Conservation (phyloP, 2,797 vertebrate species). For the Cottoperca gobio region DNA sequence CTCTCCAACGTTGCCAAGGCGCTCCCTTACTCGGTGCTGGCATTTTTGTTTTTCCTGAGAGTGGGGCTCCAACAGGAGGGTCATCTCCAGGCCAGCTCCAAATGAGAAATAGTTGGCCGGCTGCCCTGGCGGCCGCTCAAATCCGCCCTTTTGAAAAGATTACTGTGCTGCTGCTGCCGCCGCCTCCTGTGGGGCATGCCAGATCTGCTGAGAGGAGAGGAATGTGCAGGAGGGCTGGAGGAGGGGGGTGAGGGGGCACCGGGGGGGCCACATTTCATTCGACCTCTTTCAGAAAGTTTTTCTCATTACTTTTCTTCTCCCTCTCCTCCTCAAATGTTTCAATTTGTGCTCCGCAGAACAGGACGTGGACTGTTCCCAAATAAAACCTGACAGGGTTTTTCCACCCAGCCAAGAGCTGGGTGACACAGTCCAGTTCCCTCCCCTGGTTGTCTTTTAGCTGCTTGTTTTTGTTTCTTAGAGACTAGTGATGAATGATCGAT, state of each 20-base stretch:
- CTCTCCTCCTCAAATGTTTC: constrained; percentile 72
- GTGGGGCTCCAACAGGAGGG: constrained; percentile 83
- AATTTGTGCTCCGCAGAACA: constrained; percentile 70
- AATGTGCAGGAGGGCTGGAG: constrained; percentile 80
- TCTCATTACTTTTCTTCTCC: constrained; percentile 77
- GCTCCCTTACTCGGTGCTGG: constrained; percentile 77
- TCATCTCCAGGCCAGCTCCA: constrained; percentile 86
- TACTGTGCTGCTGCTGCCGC: constrained; percentile 84
- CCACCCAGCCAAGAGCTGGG: constrained; percentile 62
- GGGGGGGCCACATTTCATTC: constrained; percentile 77
- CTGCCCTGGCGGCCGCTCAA: constrained; percentile 84
- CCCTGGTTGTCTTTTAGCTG: constrained; percentile 65
- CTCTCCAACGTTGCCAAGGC: constrained; percentile 80
- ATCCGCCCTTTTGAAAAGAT: constrained; percentile 87
- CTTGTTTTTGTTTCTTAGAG: constrained; percentile 79
- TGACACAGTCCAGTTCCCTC: constrained; percentile 67
- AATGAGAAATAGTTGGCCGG: constrained; percentile 87
- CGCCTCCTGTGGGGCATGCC: constrained; percentile 83
- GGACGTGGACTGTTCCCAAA: constrained; percentile 73
- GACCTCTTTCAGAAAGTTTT: constrained; percentile 81
- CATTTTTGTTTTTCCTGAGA: constrained; percentile 83
- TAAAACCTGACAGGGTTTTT: constrained; percentile 77
- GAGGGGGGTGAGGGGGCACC: constrained; percentile 60
- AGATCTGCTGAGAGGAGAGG: constrained; percentile 82
- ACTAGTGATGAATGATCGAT: constrained; percentile 81